These are phyloP conservation scores for Uropetala carovei DNA, from an alignment of 2,888 invertebrate genomes.

Conservation along the genomic window DNA sequence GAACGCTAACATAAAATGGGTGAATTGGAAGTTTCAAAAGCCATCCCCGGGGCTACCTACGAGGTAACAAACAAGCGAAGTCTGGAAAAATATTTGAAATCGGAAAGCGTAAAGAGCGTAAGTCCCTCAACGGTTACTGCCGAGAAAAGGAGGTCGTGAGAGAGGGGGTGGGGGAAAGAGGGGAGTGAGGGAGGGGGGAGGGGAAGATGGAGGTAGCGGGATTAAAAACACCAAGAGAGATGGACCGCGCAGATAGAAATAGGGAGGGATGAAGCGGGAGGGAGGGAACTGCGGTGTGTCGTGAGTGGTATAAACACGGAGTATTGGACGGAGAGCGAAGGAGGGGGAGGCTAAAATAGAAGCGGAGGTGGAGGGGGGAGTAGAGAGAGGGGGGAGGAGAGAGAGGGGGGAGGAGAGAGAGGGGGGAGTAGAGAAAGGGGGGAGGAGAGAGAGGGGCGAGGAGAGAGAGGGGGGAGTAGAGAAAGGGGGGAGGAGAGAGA, in stretches of 20 bases:
- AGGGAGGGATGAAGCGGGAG: too few species aligned
- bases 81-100: not conserved
- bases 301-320: too few species aligned
- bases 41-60: too few species aligned
- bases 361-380: not conserved
- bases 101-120: not conserved
- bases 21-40: not conserved
- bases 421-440: too few species aligned
- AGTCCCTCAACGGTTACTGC: not conserved
- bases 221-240: constrained; percentile 14
- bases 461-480: not conserved
- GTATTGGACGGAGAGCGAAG: too few species aligned
- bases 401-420: too few species aligned
- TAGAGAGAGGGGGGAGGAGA: too few species aligned
- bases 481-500: too few species aligned
- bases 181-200: not conserved
- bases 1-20: not conserved
- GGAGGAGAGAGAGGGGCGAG: not conserved
- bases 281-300: too few species aligned
- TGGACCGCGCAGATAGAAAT: constrained; percentile 16
- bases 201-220: not conserved
- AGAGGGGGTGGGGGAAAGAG: not conserved
- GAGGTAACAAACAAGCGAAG: not conserved
- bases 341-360: too few species aligned
- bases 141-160: too few species aligned